phyloP scores from a whole-genome alignment of 2,888 invertebrate species.

The Ophonus ardosiacus region DNA sequence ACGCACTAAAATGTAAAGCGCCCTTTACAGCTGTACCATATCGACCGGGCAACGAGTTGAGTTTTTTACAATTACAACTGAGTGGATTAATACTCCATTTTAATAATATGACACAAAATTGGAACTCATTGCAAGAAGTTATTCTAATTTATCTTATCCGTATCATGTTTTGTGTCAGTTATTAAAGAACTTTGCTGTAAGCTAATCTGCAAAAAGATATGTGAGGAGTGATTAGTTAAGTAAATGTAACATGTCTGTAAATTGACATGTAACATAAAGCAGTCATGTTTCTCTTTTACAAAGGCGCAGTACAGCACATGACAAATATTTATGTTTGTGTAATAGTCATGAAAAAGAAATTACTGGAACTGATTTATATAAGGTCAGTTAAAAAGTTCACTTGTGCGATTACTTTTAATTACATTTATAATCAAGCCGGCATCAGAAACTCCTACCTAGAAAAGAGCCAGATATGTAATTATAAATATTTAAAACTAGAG shows the following conservation, averaged over 20 bases:
- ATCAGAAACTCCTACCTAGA: no score
- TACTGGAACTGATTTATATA: neutral
- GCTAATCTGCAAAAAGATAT: neutral
- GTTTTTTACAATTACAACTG: no score
- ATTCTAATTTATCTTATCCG: neutral
- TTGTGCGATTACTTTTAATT: no score
- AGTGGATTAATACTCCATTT: neutral
- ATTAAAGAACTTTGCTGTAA: neutral
- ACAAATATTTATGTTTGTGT: constrained; percentile 20
- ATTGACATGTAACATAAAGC: neutral
- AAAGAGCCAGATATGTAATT: no score
- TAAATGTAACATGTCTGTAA: neutral
- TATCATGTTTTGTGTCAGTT: neutral
- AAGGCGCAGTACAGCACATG: neutral
- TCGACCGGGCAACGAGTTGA: neutral
- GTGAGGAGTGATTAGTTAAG: neutral
- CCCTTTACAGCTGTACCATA: constrained; percentile 32
- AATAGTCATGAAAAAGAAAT: neutral
- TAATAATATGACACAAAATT: neutral
- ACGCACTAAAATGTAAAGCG: constrained; percentile 34
- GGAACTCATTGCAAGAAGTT: neutral
- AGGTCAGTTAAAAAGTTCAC: neutral
- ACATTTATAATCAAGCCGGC: no score
- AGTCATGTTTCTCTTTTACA: neutral
- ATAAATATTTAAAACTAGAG: no score